phyloP scores from a whole-genome alignment of 2,888 invertebrate species.

The Cheilosia grossa region DNA sequence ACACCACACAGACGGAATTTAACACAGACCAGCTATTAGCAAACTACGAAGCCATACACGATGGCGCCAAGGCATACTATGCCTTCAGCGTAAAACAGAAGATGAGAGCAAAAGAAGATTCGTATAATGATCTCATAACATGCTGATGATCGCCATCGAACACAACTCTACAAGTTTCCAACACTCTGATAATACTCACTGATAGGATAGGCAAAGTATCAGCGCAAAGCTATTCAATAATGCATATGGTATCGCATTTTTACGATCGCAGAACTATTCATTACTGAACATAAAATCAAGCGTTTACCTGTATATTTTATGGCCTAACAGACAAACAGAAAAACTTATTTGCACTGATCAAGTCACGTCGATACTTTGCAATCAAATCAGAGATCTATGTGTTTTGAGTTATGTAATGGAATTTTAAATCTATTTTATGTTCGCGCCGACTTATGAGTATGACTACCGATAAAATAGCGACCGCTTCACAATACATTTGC shows the following conservation, averaged over 20 bases:
- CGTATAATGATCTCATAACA: neutral
- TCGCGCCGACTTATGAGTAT: neutral
- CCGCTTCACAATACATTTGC: neutral
- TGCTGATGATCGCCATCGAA: neutral
- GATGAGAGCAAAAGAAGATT: neutral
- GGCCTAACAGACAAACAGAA: neutral
- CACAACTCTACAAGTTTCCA: neutral
- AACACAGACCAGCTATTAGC: neutral
- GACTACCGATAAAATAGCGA: neutral
- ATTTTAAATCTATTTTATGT: slow-evolving; percentile 1
- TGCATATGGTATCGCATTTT: slow-evolving; percentile 7
- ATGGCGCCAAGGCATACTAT: neutral
- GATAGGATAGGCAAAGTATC: neutral
- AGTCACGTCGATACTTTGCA: neutral
- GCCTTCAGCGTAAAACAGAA: neutral
- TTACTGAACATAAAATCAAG: slow-evolving; percentile 15
- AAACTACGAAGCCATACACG: neutral
- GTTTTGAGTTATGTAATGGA: neutral
- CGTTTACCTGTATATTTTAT: neutral
- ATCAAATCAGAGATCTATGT: neutral
- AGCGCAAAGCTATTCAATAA: slow-evolving; percentile 3
- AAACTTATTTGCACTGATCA: neutral
- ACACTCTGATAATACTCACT: neutral
- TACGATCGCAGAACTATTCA: slow-evolving; percentile 7
- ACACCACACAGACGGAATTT: no score